Conservation (phyloP, 1,140 invertebrate genomes). For the Dendrolimus punctatus region DNA sequence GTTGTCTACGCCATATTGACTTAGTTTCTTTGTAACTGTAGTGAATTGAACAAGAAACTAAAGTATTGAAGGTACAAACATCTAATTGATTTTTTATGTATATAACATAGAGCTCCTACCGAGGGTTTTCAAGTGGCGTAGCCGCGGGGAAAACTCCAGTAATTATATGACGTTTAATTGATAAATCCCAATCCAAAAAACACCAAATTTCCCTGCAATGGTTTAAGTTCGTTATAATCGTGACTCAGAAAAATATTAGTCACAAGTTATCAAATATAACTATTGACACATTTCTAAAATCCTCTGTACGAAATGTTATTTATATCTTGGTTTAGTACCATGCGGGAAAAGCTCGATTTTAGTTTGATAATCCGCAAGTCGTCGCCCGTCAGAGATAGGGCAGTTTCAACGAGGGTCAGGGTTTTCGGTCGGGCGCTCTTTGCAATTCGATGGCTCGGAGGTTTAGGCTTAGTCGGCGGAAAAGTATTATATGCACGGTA, state of each 20-base stretch:
- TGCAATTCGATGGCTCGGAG: conserved; percentile 25
- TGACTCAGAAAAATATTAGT: background rate
- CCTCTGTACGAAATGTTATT: conserved; percentile 1
- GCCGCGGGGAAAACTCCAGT: no score
- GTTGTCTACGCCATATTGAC: no score
- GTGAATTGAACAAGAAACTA: no score
- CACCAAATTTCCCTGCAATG: no score
- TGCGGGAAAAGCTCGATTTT: conserved; percentile 23
- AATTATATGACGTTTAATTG: no score
- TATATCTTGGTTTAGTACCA: conserved; percentile 14
- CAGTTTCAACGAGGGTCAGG: conserved; percentile 28
- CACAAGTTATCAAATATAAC: background rate
- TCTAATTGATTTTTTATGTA: no score
- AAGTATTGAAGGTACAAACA: no score
- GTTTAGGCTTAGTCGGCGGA: conserved; percentile 23
- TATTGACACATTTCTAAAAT: background rate
- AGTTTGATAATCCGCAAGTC: conserved; percentile 46
- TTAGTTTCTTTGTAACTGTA: no score
- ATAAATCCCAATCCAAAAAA: no score
- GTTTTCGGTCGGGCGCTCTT: conserved; percentile 18
- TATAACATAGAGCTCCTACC: no score
- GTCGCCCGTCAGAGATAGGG: conserved; percentile 39
- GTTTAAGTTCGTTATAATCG: background rate
- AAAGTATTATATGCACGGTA: no score
- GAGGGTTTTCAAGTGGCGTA: no score